Percentiles rank a stretch among this genome's conserved stretches.
Evolutionary conservation across 2,113 vertebrate species (phyloP).

Genomic region (Riparia riparia): DNA sequence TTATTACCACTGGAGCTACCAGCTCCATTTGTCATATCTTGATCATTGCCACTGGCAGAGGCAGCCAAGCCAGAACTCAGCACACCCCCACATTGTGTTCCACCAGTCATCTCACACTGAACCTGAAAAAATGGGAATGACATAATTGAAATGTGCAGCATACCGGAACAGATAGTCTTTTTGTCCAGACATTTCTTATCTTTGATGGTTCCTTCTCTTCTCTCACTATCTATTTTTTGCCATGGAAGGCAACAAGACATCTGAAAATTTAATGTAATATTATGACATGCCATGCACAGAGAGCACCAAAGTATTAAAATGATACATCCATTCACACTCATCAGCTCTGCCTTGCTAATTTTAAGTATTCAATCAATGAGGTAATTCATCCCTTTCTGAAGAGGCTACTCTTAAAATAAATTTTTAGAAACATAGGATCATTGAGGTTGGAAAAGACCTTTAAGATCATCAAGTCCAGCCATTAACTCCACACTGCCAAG

Average conservation of each 20-base stretch:
- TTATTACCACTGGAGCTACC: background rate
- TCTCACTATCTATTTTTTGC: slow-evolving; percentile 38
- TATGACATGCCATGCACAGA: background rate
- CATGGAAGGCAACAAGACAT: slow-evolving; percentile 22
- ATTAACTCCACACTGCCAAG: background rate
- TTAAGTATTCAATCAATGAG: slow-evolving; percentile 18
- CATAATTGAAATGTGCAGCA: background rate
- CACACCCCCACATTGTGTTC: background rate
- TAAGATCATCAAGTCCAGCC: background rate
- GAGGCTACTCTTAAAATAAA: background rate
- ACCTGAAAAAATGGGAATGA: background rate
- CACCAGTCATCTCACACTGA: background rate
- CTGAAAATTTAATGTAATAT: slow-evolving; percentile 52
- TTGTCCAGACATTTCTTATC: background rate
- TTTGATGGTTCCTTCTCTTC: background rate
- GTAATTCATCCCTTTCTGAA: slow-evolving; percentile 3
- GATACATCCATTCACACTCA: slow-evolving; percentile 18
- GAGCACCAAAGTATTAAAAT: slow-evolving; percentile 6
- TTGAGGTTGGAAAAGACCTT: background rate
- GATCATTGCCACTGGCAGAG: accelerated
- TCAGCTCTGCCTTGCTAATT: slow-evolving; percentile 36
- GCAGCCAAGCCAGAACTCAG: background rate
- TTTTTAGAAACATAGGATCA: background rate
- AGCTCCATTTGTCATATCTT: background rate
- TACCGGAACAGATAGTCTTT: slow-evolving; percentile 34